Evolutionary conservation across 1,140 invertebrate species (phyloP), one percentile per base, ranked within the genome.

Genomic region (Tigriopus japonicus): DNA sequence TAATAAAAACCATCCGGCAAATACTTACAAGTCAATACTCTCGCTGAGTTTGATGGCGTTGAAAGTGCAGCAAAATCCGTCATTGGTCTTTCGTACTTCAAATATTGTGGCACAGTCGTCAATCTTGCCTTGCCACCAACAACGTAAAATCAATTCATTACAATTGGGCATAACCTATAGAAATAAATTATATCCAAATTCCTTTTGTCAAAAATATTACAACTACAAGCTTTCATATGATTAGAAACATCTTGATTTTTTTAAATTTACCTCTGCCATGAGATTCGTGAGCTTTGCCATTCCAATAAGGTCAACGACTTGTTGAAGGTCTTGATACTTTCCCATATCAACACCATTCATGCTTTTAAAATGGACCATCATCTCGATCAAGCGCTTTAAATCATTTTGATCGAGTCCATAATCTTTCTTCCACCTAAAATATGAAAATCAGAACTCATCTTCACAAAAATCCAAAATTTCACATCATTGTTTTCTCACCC

Each of bases 61-160:
- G 65, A 71, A 71, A 0, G 69, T 67, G 61, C 68, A 68, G 54
- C 70, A 71, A 42, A 69, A 68, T 5, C 70, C 70, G 53, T 79
- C 69, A 3, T 75, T 65, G 0, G 78, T 76, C 24, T 74, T 71
- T 1, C 77, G 72, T 42, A 71, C 69, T 51, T 76, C 69, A 66
- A 83, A 83, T 1, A 82, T 64, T n/a, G 70, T 69, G 10, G 75
- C 71, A 60, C 82, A 84, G 2, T 74, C 66, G 19, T 72, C 72
- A 0, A 74, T 67, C 1, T 70, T 71, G 2, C 78, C 78, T 69
- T 81, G 82, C 81, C 81, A 83, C 60, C 76, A 76, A 62, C 81
- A 83, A 1, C 69, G 41, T 1, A 59, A 62, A 0, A 64, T 42
- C 24, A 71, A 67, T 1, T 68, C 42, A 19, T 64, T 56, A 52